Evolutionary conservation across 2,797 vertebrate species (phyloP).

Genomic region (Fundulus diaphanus): DNA sequence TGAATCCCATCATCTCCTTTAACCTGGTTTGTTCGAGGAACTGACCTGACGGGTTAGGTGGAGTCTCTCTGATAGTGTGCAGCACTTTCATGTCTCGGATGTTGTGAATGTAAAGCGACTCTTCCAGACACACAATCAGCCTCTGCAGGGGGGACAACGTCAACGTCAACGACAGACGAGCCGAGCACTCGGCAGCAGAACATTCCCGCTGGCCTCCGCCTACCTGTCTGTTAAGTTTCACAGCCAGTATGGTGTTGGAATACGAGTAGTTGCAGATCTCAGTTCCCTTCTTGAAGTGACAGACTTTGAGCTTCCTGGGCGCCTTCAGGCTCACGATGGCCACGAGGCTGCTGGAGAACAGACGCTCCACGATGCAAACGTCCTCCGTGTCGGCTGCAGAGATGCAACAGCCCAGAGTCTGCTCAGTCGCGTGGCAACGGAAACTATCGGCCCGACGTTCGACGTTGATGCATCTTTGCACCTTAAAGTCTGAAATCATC

Average conservation of each 20-base stretch:
- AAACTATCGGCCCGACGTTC: neutral
- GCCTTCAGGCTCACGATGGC: constrained; percentile 99
- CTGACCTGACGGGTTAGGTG: constrained; percentile 95
- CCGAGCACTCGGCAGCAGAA: neutral
- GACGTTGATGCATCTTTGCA: too few relatives aligned
- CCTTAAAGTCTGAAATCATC: too few relatives aligned
- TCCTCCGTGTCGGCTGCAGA: constrained; percentile 94
- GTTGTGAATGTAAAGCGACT: constrained; percentile 99
- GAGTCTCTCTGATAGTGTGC: constrained; percentile 98
- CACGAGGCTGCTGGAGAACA: constrained; percentile 97
- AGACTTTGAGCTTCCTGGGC: constrained; percentile 97
- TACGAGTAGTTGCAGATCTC: constrained; percentile 99
- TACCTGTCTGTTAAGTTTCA: constrained; percentile 98
- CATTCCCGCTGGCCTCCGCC: neutral
- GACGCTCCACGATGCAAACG: constrained; percentile 96
- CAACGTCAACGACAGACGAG: neutral
- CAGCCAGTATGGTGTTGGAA: constrained; percentile 97
- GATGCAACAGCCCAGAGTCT: neutral
- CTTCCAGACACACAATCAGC: constrained; percentile 97
- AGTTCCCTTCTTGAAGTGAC: constrained; percentile 99
- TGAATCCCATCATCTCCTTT: neutral
- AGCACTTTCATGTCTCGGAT: constrained; percentile 99
- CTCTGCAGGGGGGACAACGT: constrained; percentile 77
- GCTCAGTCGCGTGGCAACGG: neutral
- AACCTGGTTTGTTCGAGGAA: neutral